These are phyloP conservation scores for Psophia crepitans DNA, from an alignment of 2,113 vertebrate species.

Conservation along the genomic window DNA sequence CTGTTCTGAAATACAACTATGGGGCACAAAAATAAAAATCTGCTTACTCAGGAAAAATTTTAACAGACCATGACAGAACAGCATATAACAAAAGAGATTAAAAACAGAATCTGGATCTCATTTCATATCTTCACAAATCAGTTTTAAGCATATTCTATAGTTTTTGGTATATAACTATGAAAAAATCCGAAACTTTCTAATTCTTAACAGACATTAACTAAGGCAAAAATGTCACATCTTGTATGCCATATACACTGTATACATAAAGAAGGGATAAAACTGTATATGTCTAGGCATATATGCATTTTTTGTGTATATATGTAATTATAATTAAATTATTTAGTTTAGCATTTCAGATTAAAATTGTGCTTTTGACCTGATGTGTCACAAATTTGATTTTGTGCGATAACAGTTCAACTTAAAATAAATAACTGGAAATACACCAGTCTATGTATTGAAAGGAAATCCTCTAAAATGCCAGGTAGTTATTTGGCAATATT, in stretches of 20 bases:
- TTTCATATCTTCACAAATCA: constrained; percentile 11
- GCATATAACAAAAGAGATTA: background rate
- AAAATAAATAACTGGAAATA: background rate
- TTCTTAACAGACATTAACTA: background rate
- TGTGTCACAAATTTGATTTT: background rate
- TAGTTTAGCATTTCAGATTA: background rate
- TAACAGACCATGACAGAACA: background rate
- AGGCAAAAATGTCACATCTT: background rate
- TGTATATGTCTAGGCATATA: background rate
- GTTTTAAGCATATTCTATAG: background rate
- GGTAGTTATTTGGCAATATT: background rate
- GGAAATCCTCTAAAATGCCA: background rate
- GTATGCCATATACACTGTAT: background rate
- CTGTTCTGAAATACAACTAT: background rate
- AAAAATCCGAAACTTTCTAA: background rate
- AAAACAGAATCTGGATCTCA: background rate
- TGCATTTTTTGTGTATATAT: background rate
- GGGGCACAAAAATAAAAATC: background rate
- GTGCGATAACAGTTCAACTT: background rate
- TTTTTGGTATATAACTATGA: background rate
- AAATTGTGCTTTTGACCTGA: background rate
- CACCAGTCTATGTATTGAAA: background rate
- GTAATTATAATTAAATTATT: background rate
- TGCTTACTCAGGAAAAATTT: background rate
- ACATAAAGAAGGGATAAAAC: background rate